Evolutionary conservation across 2,113 vertebrate species (phyloP).

Genomic region (Morone saxatilis): DNA sequence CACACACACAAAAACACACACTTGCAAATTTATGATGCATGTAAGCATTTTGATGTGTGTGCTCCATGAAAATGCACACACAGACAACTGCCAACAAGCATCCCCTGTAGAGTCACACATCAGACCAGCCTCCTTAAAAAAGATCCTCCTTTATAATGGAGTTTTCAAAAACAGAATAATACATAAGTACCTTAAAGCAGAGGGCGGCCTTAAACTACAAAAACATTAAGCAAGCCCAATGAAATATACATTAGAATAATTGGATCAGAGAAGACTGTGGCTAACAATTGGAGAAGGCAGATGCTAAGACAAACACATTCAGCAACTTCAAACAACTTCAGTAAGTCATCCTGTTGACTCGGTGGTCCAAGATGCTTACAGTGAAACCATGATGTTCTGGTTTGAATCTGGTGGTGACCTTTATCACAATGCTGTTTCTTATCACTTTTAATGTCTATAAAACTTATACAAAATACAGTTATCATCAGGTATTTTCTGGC

Average conservation of each 20-base stretch:
- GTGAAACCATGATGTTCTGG: not conserved
- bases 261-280: slow-evolving; percentile 66
- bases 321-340: slow-evolving; percentile 35
- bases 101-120: slow-evolving; percentile 69
- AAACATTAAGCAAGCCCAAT: slow-evolving; percentile 77
- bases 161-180: slow-evolving; percentile 82
- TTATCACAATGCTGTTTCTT: not conserved
- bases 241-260: slow-evolving; percentile 82
- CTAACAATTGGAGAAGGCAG: slow-evolving; percentile 53
- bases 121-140: slow-evolving; percentile 63
- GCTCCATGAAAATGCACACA: slow-evolving; percentile 43
- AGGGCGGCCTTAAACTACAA: slow-evolving; percentile 68
- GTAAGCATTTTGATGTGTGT: slow-evolving; percentile 48
- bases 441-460: not conserved
- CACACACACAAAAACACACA: slow-evolving; percentile 33
- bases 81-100: slow-evolving; percentile 49
- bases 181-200: slow-evolving; percentile 76
- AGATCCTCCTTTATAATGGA: slow-evolving; percentile 66
- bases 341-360: not conserved
- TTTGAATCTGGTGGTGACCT: not conserved
- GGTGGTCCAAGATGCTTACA: not conserved
- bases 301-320: slow-evolving; percentile 58
- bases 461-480: no score
- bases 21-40: slow-evolving; percentile 52
- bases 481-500: slow-evolving; percentile 5